phyloP scores from a whole-genome alignment of 1,140 invertebrate species.

The Temnothorax curvispinosus region DNA sequence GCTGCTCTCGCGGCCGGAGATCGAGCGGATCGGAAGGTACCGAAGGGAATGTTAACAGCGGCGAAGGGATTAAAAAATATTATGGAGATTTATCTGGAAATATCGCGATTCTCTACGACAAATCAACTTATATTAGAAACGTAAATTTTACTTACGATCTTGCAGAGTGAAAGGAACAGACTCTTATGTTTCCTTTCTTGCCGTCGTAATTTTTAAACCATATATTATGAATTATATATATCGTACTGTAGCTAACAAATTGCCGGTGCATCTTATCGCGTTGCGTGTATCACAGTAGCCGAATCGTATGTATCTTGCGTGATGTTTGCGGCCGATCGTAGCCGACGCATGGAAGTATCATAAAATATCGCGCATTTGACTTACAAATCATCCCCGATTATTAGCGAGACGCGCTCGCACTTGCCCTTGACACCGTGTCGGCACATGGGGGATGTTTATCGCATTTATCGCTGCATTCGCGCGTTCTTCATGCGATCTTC shows the following conservation, averaged over 20 bases:
- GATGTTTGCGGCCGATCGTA: conserved; percentile 5
- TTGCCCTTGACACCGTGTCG: neutral
- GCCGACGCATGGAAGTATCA: neutral
- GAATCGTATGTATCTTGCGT: conserved; percentile 27
- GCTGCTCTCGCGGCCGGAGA: conserved; percentile 44
- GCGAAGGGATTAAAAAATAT: neutral
- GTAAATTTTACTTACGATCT: neutral
- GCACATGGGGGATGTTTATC: conserved; percentile 11
- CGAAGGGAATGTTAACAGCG: conserved; percentile 33
- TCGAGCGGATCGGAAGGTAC: conserved; percentile 22
- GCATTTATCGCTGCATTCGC: conserved; percentile 12
- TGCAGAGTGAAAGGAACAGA: neutral
- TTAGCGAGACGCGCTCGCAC: neutral
- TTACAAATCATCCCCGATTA: conserved; percentile 51
- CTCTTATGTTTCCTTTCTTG: neutral
- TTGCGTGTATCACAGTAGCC: conserved; percentile 26
- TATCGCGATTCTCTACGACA: neutral
- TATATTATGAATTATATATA: neutral
- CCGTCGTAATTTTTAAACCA: neutral
- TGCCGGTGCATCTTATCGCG: conserved; percentile 2
- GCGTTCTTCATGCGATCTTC: neutral
- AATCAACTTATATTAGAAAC: neutral
- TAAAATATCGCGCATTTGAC: conserved; percentile 34
- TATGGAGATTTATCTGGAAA: neutral
- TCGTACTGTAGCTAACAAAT: conserved; percentile 19